Evolutionary conservation across 2,888 invertebrate species (phyloP).

Genomic region (Pedicia rivosa): DNA sequence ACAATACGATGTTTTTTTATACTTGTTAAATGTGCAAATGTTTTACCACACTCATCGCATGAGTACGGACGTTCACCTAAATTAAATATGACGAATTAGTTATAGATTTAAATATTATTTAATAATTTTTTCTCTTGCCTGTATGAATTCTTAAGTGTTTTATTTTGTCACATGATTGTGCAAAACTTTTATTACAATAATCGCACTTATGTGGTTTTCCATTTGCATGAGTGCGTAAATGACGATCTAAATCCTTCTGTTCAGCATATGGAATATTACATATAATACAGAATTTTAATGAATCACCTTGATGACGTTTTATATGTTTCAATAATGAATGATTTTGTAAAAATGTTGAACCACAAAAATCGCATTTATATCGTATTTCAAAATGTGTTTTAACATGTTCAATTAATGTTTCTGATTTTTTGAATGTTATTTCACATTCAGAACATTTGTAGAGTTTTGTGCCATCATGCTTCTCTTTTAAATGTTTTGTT

Average conservation of each 20-base stretch:
- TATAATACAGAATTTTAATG: conserved; percentile 3
- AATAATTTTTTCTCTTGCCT: too few relatives aligned
- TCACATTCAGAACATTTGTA: conserved; percentile 33
- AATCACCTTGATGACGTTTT: conserved; percentile 17
- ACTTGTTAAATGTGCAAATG: conserved; percentile 9
- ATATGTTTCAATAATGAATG: conserved; percentile 33
- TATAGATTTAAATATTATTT: too few relatives aligned
- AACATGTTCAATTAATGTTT: conserved; percentile 36
- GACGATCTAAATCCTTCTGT: conserved; percentile 4
- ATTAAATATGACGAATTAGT: too few relatives aligned
- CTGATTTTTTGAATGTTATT: conserved; percentile 35
- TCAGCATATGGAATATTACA: conserved; percentile 9
- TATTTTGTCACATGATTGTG: conserved; percentile 7
- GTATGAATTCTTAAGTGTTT: conserved; percentile 11
- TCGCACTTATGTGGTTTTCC: conserved; percentile 10
- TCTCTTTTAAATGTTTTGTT: conserved; percentile 4
- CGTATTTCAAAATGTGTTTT: conserved; percentile 26
- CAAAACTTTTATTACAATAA: conserved; percentile 10
- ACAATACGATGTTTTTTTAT: conserved; percentile 7
- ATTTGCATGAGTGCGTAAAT: conserved; percentile 7
- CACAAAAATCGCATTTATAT: conserved; percentile 31
- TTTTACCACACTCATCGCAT: conserved; percentile 8
- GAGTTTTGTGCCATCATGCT: conserved; percentile 13
- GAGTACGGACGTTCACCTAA: conserved; percentile 10
- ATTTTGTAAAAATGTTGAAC: conserved; percentile 31